Conservation (phyloP, 2,113 vertebrate genomes). For the Myotis lucifugus region DNA sequence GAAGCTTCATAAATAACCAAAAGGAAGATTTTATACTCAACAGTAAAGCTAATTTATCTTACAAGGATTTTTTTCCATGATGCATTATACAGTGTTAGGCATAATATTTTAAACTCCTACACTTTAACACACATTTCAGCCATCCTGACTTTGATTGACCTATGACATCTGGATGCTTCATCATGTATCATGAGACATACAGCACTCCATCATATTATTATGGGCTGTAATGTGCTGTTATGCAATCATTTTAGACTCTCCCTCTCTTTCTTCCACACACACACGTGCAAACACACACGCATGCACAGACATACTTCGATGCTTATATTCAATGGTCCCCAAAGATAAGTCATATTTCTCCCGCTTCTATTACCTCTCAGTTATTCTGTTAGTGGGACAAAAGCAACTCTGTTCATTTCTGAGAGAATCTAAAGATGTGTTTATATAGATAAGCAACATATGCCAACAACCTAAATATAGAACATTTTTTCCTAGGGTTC, state of each 20-base stretch:
- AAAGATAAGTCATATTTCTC: constrained; percentile 41
- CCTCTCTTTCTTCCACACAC: neutral
- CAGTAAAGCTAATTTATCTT: constrained; percentile 80
- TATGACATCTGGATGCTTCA: constrained; percentile 66
- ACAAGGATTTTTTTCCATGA: constrained; percentile 70
- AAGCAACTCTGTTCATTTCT: constrained; percentile 26
- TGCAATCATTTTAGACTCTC: neutral
- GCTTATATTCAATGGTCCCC: neutral
- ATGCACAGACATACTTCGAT: neutral
- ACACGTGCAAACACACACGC: neutral
- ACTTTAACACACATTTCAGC: constrained; percentile 76
- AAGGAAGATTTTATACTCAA: constrained; percentile 76
- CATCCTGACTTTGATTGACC: constrained; percentile 78
- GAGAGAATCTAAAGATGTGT: neutral
- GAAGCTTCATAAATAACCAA: constrained; percentile 80
- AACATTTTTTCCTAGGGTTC: neutral
- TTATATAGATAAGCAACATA: neutral
- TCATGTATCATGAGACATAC: constrained; percentile 6
- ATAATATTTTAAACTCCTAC: constrained; percentile 76
- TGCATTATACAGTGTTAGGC: constrained; percentile 80
- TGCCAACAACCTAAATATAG: constrained; percentile 34
- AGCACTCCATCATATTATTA: constrained; percentile 29
- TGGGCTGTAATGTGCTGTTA: constrained; percentile 39
- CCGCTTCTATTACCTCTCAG: neutral
- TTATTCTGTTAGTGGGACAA: neutral